phyloP scores from a whole-genome alignment of 2,888 invertebrate species.

The Ormyrus thymus region DNA sequence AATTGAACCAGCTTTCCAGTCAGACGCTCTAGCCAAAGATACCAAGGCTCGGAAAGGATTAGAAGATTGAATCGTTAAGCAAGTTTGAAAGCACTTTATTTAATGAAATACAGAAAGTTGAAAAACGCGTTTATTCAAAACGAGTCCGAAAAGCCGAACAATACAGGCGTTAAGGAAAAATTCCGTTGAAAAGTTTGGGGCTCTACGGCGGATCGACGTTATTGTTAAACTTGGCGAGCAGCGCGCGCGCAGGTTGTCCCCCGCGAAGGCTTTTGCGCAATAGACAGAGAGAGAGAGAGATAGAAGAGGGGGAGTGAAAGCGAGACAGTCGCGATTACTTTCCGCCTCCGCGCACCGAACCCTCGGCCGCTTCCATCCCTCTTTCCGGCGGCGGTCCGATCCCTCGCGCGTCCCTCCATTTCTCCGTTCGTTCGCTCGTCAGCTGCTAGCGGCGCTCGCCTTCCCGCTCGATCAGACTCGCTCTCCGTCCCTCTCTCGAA shows the following conservation, averaged over 20 bases:
- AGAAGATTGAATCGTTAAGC: background rate
- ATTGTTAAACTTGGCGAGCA: constrained; percentile 35
- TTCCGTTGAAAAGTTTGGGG: constrained; percentile 5
- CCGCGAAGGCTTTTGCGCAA: constrained; percentile 45
- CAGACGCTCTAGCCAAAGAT: no score
- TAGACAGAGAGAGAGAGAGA: constrained; percentile 5
- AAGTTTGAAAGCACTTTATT: background rate
- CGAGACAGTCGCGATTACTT: constrained; percentile 75
- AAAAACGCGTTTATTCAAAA: no score
- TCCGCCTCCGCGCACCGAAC: constrained; percentile 79
- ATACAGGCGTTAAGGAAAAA: constrained; percentile 8
- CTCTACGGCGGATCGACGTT: constrained; percentile 14
- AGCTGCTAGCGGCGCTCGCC: constrained; percentile 67
- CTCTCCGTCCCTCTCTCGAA: constrained; percentile 34
- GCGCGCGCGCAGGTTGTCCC: background rate
- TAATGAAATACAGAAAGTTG: no score
- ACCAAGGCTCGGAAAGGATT: no score
- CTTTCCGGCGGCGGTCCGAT: constrained; percentile 29
- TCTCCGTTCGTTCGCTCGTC: constrained; percentile 65
- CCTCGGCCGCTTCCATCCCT: constrained; percentile 68
- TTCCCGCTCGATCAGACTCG: constrained; percentile 48
- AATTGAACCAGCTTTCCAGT: no score
- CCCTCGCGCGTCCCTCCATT: constrained; percentile 28
- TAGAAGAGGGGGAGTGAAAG: constrained; percentile 31
- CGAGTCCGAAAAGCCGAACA: background rate